phyloP scores from a whole-genome alignment of 92 coral and sea anemone species.

The Actinernus sp. region DNA sequence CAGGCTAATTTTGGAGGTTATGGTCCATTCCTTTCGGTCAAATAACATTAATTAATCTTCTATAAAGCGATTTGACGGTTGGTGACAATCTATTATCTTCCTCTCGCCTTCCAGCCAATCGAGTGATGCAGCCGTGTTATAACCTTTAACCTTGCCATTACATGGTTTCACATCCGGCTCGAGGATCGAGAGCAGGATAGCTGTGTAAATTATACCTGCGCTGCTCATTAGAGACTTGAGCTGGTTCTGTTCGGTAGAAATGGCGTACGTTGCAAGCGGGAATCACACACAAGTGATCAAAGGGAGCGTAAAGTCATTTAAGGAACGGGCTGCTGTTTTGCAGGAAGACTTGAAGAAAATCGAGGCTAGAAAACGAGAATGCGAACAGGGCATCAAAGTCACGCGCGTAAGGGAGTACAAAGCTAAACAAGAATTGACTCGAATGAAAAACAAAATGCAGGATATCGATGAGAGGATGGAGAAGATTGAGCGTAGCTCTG shows the following conservation, averaged over 20 bases:
- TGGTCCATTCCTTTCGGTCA: too few relatives aligned
- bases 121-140: too few relatives aligned
- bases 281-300: conserved; percentile 6
- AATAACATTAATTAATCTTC: too few relatives aligned
- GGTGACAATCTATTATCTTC: too few relatives aligned
- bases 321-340: conserved; percentile 7
- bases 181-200: too few relatives aligned
- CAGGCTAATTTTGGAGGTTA: too few relatives aligned
- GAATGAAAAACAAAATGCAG: conserved; percentile 20
- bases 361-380: conserved; percentile 12
- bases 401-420: conserved; percentile 1
- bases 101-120: too few relatives aligned
- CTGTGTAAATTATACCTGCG: too few relatives aligned
- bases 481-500: conserved; percentile 10
- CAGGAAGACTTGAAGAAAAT: conserved; percentile 34
- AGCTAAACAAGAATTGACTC: conserved; percentile 1
- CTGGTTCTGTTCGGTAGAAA: conserved; percentile 27
- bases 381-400: not conserved
- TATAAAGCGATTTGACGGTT: too few relatives aligned
- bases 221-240: not conserved
- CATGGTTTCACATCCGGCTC: too few relatives aligned
- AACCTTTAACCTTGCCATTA: too few relatives aligned
- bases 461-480: conserved; percentile 32
- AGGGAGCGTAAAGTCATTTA: conserved; percentile 21
- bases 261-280: conserved; percentile 30